Conservation (phyloP, 2,113 vertebrate genomes). For the Chrysemys picta region DNA sequence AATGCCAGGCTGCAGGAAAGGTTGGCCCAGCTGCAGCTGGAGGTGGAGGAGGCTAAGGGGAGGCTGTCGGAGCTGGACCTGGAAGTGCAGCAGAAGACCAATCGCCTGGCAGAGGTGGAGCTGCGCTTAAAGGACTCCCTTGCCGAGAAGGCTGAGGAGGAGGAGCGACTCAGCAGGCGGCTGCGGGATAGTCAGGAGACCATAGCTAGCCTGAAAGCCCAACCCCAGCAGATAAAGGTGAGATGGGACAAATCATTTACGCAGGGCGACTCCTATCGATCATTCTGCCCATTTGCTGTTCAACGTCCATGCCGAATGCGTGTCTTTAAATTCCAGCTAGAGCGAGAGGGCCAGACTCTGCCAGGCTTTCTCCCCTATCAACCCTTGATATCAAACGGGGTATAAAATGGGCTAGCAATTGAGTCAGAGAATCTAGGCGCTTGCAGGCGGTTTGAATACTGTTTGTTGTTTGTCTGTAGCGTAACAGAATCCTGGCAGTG, state of each 20-base stretch:
- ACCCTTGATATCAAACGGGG: neutral
- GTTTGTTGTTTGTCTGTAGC: neutral
- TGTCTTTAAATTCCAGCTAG: neutral
- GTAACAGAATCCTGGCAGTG: neutral
- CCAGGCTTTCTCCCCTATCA: neutral
- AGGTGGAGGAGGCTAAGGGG: constrained; percentile 80
- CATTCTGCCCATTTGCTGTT: neutral
- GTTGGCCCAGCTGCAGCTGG: constrained; percentile 83
- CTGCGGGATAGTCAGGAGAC: constrained; percentile 88
- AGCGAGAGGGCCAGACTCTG: neutral
- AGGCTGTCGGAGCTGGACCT: constrained; percentile 78
- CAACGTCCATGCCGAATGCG: neutral
- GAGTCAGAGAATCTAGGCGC: neutral
- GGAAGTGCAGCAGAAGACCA: constrained; percentile 86
- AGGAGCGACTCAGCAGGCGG: constrained; percentile 82
- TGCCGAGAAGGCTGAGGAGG: constrained; percentile 80
- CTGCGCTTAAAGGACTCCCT: constrained; percentile 85
- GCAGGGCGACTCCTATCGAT: neutral
- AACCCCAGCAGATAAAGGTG: constrained; percentile 87
- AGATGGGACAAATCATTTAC: neutral
- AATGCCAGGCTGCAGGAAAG: constrained; percentile 79
- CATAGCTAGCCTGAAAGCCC: constrained; percentile 81
- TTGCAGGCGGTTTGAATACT: neutral
- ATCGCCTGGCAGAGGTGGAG: constrained; percentile 81
- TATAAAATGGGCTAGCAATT: neutral